Conservation (phyloP, 2,113 vertebrate species). For the Myrmecobius fasciatus region DNA sequence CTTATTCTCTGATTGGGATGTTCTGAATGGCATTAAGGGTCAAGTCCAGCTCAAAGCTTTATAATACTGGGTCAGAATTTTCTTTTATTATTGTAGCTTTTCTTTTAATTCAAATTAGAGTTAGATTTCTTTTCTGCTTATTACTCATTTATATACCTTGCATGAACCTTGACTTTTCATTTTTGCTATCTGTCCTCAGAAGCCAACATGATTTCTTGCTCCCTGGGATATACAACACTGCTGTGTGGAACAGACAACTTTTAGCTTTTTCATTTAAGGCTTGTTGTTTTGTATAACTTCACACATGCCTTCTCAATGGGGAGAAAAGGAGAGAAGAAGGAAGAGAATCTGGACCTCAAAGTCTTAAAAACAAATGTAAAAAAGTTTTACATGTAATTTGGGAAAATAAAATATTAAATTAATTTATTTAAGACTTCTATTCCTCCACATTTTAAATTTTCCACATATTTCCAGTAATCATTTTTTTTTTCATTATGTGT, state of each 20-base stretch:
- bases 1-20: constrained; percentile 41
- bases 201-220: constrained; percentile 22
- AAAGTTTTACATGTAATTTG: too few species aligned
- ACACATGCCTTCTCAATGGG: too few species aligned
- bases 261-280: constrained; percentile 51
- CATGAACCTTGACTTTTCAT: constrained; percentile 36
- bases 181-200: constrained; percentile 67
- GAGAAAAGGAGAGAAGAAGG: too few species aligned
- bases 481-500: constrained; percentile 28
- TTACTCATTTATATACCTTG: background rate
- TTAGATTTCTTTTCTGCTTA: constrained; percentile 30
- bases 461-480: constrained; percentile 55
- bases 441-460: constrained; percentile 52
- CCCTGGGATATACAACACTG: background rate
- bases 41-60: constrained; percentile 50
- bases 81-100: constrained; percentile 52
- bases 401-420: too few species aligned
- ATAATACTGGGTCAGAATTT: constrained; percentile 23
- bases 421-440: constrained; percentile 1
- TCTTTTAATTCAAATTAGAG: constrained; percentile 49
- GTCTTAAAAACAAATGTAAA: too few species aligned
- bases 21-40: constrained; percentile 65
- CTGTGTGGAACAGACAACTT: constrained; percentile 33
- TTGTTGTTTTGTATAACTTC: background rate
- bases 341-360: too few species aligned